phyloP scores from a whole-genome alignment of 2,797 vertebrate species.

The Valencia hispanica region DNA sequence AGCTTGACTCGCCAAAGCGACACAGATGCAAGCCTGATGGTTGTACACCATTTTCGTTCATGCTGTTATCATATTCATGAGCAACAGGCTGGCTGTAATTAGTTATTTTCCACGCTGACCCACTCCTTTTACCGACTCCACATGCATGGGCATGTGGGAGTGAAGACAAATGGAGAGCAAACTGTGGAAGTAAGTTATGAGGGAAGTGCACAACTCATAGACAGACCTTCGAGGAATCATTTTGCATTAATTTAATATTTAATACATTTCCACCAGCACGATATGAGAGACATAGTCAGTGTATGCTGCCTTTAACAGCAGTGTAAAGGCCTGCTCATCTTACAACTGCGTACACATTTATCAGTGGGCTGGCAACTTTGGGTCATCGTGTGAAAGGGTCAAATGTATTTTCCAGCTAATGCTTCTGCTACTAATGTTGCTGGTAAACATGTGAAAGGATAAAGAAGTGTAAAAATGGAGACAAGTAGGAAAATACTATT shows the following conservation, averaged over 20 bases:
- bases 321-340: neutral
- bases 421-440: neutral
- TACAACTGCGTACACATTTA: neutral
- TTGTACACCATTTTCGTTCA: neutral
- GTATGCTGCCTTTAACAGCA: neutral
- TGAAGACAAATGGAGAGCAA: neutral
- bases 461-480: neutral
- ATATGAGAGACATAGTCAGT: neutral
- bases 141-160: neutral
- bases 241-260: slow-evolving; percentile 4
- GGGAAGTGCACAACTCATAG: neutral
- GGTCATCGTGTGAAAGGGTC: neutral
- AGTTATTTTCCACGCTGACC: slow-evolving; percentile 16
- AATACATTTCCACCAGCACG: neutral
- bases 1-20: neutral
- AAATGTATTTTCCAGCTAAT: neutral
- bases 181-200: neutral
- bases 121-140: neutral
- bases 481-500: neutral
- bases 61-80: slow-evolving; percentile 11
- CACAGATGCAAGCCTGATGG: slow-evolving; percentile 19
- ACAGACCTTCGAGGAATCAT: neutral
- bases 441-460: neutral
- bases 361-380: neutral
- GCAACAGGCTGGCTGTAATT: slow-evolving; percentile 15